Base-by-base conservation (phyloP, 2,888 invertebrate genomes). In the Acrobasis suavella region DNA sequence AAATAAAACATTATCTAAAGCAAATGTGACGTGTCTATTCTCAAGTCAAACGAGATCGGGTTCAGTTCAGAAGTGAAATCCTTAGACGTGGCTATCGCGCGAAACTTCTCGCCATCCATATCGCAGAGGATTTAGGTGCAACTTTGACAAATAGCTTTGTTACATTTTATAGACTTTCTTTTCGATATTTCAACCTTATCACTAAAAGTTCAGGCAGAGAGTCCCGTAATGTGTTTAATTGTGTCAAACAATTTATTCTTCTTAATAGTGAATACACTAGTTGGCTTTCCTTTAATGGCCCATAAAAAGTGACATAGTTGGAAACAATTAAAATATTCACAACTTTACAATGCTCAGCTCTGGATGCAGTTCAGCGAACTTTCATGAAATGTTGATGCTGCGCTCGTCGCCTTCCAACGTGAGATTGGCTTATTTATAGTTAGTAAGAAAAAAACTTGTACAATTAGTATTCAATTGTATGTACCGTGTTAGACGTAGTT, bases 81-180 rank as follows among this genome's bases (percentile, higher is more conserved):
- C 56, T 56, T 42, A 42, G 22, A 42, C 56, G 56, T 6, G 42
- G 56, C 42, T 42, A 56, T 56, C 56, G 15, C 56, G 39, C 32
- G 37, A 42, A 56, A 56, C 16, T 56, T 56, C 17, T 14, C 17
- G 56, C 56, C 56, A 56, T 56, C 17, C 22, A 12, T 12, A 42
- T 55, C 8, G 37, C 16, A 10, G 12, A 1, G 17, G 42, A 10
- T 42, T 22, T 22, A 7, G 22, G 17, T 38, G 22, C 38, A 55
- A 39, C 55, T 55, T 38, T 16, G 56, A 56, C 56, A 56, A 56
- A 56, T 56, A 42, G 56, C 12, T 42, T 42, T 17, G 8, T 39
- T 12, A 17, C 42, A 14, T 46, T 42, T 22, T 56, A 14, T 46
- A 8, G 56, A 56, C 56, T 42, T 56, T 15, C 39, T n/a, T 14